Percentiles rank a stretch among this genome's conserved stretches.
phyloP scores from a whole-genome alignment of 2,888 invertebrate species.

The Byasa hedistus region DNA sequence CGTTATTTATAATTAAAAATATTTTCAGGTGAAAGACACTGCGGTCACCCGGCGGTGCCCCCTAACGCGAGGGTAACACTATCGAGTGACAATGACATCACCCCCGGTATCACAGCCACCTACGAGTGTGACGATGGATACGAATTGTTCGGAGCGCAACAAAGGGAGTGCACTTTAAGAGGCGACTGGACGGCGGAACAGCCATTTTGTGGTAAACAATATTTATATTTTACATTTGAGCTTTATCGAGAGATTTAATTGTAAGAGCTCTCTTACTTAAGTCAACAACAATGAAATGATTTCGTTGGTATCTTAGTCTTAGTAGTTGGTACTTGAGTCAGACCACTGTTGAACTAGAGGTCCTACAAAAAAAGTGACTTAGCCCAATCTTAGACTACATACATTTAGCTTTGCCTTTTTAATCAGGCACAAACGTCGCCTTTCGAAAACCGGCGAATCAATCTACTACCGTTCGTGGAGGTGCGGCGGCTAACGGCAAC shows the following conservation, averaged over 20 bases:
- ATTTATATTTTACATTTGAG: neutral
- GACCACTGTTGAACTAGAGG: too few species aligned
- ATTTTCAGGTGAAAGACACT: slow-evolving; percentile 75
- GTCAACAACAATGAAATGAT: too few species aligned
- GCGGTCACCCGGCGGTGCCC: slow-evolving; percentile 92
- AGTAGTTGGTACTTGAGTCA: too few species aligned
- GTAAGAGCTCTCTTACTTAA: too few species aligned
- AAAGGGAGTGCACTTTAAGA: slow-evolving; percentile 84
- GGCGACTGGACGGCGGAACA: slow-evolving; percentile 90
- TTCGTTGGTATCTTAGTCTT: too few species aligned
- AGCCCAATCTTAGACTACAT: too few species aligned
- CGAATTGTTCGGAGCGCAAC: slow-evolving; percentile 89
- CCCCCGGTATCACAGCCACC: slow-evolving; percentile 83
- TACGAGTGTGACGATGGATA: slow-evolving; percentile 94
- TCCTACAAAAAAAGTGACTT: too few species aligned
- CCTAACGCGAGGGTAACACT: slow-evolving; percentile 87
- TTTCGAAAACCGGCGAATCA: slow-evolving; percentile 93
- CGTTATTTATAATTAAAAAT: neutral
- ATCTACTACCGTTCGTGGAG: slow-evolving; percentile 92
- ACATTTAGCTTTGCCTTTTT: neutral
- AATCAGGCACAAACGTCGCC: slow-evolving; percentile 89
- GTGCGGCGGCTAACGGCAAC: slow-evolving; percentile 90
- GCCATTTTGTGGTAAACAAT: slow-evolving; percentile 90
- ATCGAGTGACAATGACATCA: slow-evolving; percentile 75
- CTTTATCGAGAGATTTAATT: too few species aligned